Evolutionary conservation across 2,113 vertebrate species (phyloP).

Genomic region (Scomber japonicus): DNA sequence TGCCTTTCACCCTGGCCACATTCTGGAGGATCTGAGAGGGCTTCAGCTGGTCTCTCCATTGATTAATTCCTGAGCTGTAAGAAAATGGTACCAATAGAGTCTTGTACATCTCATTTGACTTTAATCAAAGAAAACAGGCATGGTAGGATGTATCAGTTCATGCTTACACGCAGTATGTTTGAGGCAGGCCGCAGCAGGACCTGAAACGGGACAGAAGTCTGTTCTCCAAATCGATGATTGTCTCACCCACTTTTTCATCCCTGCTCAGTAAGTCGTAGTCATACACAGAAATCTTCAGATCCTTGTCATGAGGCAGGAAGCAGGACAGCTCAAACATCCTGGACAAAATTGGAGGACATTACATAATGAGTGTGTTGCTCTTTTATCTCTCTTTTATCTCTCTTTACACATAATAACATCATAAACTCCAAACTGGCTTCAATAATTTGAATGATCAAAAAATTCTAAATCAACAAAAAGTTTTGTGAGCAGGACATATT

Average conservation of each 20-base stretch:
- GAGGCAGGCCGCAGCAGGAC: slow-evolving; percentile 92
- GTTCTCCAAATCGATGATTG: slow-evolving; percentile 96
- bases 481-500: not conserved
- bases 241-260: slow-evolving; percentile 99
- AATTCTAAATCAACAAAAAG: not conserved
- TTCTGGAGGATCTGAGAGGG: slow-evolving; percentile 93
- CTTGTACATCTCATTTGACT: not conserved
- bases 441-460: not conserved
- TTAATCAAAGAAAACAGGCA: not conserved
- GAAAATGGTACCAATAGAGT: not conserved
- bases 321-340: slow-evolving; percentile 97
- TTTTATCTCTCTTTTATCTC: not conserved
- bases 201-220: slow-evolving; percentile 94
- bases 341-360: slow-evolving; percentile 4
- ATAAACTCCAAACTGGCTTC: not conserved
- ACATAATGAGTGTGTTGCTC: not conserved
- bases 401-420: not conserved
- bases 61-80: slow-evolving; percentile 93
- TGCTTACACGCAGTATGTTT: slow-evolving; percentile 95
- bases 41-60: slow-evolving; percentile 94
- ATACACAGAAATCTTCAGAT: slow-evolving; percentile 96
- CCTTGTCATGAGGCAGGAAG: slow-evolving; percentile 97
- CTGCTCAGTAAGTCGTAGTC: slow-evolving; percentile 93
- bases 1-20: slow-evolving; percentile 88
- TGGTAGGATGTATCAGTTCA: not conserved